These are phyloP conservation scores for Monodelphis domestica DNA, from an alignment of 2,797 vertebrate genomes.

Conservation along the genomic window DNA sequence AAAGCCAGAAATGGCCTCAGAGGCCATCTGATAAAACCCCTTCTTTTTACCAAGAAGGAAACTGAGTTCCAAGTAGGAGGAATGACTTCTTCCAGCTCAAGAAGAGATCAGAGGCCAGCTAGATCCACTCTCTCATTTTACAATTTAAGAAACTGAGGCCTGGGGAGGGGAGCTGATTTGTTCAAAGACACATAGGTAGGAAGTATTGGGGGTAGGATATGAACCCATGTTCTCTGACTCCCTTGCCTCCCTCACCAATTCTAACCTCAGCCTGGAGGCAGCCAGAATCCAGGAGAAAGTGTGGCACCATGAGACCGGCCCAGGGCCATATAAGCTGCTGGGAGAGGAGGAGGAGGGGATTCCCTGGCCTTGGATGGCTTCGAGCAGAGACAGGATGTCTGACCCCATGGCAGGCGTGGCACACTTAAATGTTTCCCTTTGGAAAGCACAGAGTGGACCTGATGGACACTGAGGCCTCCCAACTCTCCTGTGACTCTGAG, in stretches of 20 bases:
- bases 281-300: background rate
- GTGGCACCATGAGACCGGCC: accelerated
- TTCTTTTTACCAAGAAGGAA: background rate
- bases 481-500: background rate
- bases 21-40: background rate
- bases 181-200: background rate
- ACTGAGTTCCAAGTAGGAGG: background rate
- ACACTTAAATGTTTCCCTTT: background rate
- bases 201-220: background rate
- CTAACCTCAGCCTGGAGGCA: background rate
- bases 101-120: background rate
- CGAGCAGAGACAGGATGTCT: background rate
- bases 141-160: background rate
- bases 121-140: background rate
- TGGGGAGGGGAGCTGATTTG: background rate
- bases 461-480: background rate
- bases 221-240: too few species aligned
- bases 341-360: background rate
- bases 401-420: background rate
- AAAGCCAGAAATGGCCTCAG: background rate
- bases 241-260: background rate
- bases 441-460: too few species aligned
- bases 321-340: background rate
- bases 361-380: background rate
- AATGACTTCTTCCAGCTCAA: background rate